These are phyloP conservation scores for Lipophrys pholis DNA, from an alignment of 2,113 vertebrate species.

Conservation along the genomic window DNA sequence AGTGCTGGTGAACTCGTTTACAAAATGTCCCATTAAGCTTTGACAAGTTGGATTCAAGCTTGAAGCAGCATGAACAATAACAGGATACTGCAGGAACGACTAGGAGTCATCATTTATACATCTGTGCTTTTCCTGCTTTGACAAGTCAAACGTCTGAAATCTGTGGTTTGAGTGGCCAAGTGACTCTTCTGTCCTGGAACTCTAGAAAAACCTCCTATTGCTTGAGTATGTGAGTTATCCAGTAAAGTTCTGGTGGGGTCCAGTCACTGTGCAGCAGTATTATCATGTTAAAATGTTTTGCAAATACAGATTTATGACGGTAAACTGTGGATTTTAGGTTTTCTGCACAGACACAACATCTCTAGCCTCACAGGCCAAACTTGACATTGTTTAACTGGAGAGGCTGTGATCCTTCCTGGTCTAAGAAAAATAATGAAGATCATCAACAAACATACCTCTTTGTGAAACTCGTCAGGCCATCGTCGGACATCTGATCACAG, in stretches of 20 bases:
- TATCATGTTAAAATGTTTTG: accelerated
- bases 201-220: background rate
- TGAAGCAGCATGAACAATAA: background rate
- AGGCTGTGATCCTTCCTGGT: no score
- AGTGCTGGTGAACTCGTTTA: background rate
- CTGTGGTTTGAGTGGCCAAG: background rate
- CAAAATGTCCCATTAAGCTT: background rate
- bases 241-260: no score
- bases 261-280: background rate
- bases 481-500: no score
- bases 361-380: no score
- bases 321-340: background rate
- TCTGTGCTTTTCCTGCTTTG: background rate
- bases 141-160: background rate
- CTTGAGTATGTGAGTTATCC: background rate
- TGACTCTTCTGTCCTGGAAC: background rate
- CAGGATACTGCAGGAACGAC: background rate
- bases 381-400: no score
- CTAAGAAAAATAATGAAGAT: no score
- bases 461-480: no score
- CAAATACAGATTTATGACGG: background rate
- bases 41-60: background rate
- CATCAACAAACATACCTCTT: no score
- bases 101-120: background rate
- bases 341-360: no score